A percentile compares a stretch with the other conserved stretches of the same genome.
Evolutionary conservation across 37 sponge, comb jelly and placozoan species (phyloP).

Genomic region (Cladorhizidae sp.): DNA sequence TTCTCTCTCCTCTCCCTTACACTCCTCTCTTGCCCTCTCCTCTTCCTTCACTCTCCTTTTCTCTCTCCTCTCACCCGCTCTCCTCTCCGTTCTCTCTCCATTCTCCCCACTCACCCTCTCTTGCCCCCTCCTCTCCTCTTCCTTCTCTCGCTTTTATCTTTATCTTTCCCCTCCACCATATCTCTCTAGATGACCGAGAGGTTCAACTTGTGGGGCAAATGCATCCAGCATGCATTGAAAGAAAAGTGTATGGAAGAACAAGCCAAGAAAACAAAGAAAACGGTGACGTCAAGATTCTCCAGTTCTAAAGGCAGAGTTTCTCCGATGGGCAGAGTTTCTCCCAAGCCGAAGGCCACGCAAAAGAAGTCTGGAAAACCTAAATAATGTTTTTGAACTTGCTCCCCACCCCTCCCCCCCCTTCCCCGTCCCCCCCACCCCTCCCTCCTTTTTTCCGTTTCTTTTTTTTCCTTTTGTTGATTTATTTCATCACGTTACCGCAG

Average conservation of each 20-base stretch:
- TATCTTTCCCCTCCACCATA: background rate
- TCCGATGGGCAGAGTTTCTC: background rate
- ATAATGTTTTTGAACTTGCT: no score
- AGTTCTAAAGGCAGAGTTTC: background rate
- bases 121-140: background rate
- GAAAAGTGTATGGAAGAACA: slow-evolving; percentile 39
- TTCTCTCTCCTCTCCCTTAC: no score
- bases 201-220: slow-evolving; percentile 24
- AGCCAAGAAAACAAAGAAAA: slow-evolving; percentile 12
- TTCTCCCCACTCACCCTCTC: background rate
- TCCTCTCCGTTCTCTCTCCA: background rate
- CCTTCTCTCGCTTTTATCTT: background rate
- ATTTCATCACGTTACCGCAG: background rate
- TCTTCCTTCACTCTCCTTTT: background rate
- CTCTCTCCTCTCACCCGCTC: no score
- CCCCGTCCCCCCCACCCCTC: background rate
- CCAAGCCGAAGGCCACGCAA: background rate
- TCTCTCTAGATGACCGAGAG: slow-evolving; percentile 16
- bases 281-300: background rate
- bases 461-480: background rate
- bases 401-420: no score
- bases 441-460: background rate
- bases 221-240: slow-evolving; percentile 21
- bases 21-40: no score
- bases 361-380: background rate